Evolutionary conservation across 2,888 invertebrate species (phyloP), one percentile per base, ranked within the genome.

Genomic region (Cremastinae sp.): DNA sequence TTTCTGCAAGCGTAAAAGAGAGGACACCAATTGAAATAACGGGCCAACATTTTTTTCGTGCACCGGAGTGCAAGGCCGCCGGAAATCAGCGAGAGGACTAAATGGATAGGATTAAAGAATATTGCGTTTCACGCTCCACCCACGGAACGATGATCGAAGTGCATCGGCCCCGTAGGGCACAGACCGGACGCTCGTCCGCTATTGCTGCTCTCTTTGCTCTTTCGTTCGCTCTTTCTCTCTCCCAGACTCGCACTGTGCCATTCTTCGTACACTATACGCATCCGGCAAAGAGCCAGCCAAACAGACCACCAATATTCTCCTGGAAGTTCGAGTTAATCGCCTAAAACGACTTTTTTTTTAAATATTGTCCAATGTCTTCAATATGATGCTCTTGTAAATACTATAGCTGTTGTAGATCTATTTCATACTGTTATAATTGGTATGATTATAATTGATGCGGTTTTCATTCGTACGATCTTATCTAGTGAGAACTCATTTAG

Each of bases 1-100:
- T 92, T 91, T 91, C 91, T 92, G 91, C 79, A 82, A 84, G 28
- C 9, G 14, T 16, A 12, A 10, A 61, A 4, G 20, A 1, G n/a
- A n/a, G n/a, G n/a, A n/a, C n/a, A n/a, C n/a, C n/a, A n/a, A n/a
- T n/a, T n/a, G 5, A 28, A 28, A 28, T 3, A 28, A 28, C 28
- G 2, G 5, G 2, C 2, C 28, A 28, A 28, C 2, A n/a, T 59
- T 16, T 18, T 18, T 41, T 41, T 18, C 9, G 10, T 28, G n/a
- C 8, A n/a, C 28, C n/a, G 0, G 12, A 58, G 8, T 45, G 28
- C 45, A 54, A 61, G 62, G 54, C 45, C 18, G 47, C 34, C 18
- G 28, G 20, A 16, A 47, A 41, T 18, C 7, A 20, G 34, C 61
- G 68, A 66, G 43, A 41, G 51, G 34, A 22, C 20, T 51, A 59